These are phyloP conservation scores for Pachyramphus minor DNA, from an alignment of 2,113 vertebrate genomes.

Conservation along the genomic window DNA sequence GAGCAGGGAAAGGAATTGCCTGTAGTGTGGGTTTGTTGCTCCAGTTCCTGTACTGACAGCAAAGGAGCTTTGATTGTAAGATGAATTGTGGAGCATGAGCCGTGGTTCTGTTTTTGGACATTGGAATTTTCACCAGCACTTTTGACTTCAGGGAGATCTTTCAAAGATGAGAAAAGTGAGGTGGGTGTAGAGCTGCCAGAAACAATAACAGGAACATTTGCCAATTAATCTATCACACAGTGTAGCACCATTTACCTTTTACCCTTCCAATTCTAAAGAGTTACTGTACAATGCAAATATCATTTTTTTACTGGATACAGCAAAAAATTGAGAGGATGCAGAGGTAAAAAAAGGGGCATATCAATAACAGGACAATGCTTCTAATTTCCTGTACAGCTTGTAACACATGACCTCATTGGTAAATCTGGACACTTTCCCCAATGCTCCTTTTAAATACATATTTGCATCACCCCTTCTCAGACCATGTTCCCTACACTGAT, in stretches of 20 bases:
- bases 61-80: slow-evolving; percentile 42
- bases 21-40: background rate
- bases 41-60: slow-evolving; percentile 58
- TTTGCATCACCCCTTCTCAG: background rate
- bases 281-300: background rate
- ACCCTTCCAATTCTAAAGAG: slow-evolving; percentile 52
- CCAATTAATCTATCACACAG: slow-evolving; percentile 48
- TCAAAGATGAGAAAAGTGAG: slow-evolving; percentile 8
- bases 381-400: slow-evolving; percentile 5
- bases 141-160: slow-evolving; percentile 11
- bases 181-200: slow-evolving; percentile 28
- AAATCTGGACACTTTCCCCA: background rate
- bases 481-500: fast-evolving
- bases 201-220: slow-evolving; percentile 61
- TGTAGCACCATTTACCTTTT: slow-evolving; percentile 55
- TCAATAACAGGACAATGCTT: slow-evolving; percentile 18
- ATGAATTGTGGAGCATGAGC: slow-evolving; percentile 45
- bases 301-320: background rate
- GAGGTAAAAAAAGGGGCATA: background rate
- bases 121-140: background rate
- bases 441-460: background rate
- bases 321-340: slow-evolving; percentile 13
- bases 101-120: background rate
- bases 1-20: slow-evolving; percentile 14
- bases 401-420: background rate